Evolutionary conservation across 2,888 invertebrate species (phyloP).

Genomic region (Orthonychiurus folsomi): DNA sequence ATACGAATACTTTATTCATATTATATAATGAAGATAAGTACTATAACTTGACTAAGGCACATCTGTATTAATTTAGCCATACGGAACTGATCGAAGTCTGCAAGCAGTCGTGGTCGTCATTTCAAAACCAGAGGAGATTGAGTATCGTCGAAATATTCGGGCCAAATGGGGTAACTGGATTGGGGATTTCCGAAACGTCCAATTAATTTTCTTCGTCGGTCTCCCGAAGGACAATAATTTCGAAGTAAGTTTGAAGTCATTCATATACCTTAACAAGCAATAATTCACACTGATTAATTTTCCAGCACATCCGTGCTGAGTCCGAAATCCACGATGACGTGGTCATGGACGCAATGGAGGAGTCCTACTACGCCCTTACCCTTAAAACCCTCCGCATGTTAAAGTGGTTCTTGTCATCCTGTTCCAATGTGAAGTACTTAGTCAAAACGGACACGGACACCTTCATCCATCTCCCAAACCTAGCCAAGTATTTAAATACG

Average conservation of each 20-base stretch:
- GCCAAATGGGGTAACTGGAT: background rate
- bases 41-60: too few relatives aligned
- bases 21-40: too few relatives aligned
- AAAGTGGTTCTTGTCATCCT: slow-evolving; percentile 22
- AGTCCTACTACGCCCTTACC: slow-evolving; percentile 26
- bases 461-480: slow-evolving; percentile 25
- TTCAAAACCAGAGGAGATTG: background rate
- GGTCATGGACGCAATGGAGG: slow-evolving; percentile 26
- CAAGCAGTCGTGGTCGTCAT: background rate
- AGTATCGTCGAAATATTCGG: background rate
- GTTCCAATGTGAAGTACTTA: slow-evolving; percentile 21
- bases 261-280: too few relatives aligned
- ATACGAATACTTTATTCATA: too few relatives aligned
- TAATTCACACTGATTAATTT: too few relatives aligned
- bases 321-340: slow-evolving; percentile 19
- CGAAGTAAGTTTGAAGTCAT: background rate
- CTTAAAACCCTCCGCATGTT: slow-evolving; percentile 28
- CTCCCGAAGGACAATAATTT: background rate
- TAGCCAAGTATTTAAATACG: slow-evolving; percentile 15
- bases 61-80: background rate
- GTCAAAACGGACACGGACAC: slow-evolving; percentile 31
- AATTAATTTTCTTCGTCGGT: background rate
- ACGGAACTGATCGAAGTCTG: background rate
- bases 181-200: background rate
- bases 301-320: slow-evolving; percentile 10